Evolutionary conservation across 2,113 vertebrate genomes (phyloP).

Genomic region (Lepisosteus oculatus): DNA sequence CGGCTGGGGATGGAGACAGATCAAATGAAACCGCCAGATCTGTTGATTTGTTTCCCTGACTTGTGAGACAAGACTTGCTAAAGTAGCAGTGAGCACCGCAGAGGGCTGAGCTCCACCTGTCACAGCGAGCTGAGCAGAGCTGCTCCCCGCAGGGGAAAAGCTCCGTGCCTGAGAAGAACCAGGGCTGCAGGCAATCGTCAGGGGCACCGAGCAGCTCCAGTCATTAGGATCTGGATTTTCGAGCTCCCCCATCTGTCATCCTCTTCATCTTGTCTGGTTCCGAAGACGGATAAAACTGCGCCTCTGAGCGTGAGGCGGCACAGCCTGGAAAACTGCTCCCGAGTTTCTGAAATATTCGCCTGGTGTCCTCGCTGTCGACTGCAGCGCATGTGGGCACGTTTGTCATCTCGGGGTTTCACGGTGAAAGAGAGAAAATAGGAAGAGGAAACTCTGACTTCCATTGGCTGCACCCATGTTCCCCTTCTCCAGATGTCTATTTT

Average conservation of each 20-base stretch:
- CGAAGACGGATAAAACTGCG: slow-evolving; percentile 30
- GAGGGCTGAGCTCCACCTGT: not conserved
- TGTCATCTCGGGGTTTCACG: not conserved
- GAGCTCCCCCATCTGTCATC: slow-evolving; percentile 36
- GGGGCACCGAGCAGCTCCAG: slow-evolving; percentile 53
- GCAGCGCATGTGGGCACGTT: not conserved
- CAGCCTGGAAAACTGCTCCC: not conserved
- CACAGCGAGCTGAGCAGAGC: slow-evolving; percentile 38
- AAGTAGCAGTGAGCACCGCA: slow-evolving; percentile 36
- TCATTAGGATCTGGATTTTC: slow-evolving; percentile 27
- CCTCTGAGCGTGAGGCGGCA: not conserved
- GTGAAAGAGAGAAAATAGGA: not conserved
- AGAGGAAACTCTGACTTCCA: too few relatives aligned
- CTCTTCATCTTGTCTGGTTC: slow-evolving; percentile 8
- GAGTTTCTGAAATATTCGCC: not conserved
- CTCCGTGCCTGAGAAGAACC: slow-evolving; percentile 26
- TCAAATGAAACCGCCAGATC: slow-evolving; percentile 52
- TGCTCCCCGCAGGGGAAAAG: slow-evolving; percentile 31
- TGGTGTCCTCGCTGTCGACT: not conserved
- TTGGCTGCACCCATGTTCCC: too few relatives aligned
- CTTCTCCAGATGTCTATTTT: not conserved
- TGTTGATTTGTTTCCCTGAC: slow-evolving; percentile 31
- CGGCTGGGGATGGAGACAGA: slow-evolving; percentile 40
- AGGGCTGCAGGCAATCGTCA: not conserved
- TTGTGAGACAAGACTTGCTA: not conserved